These are phyloP conservation scores for Aleiodes leptofemur DNA, from an alignment of 2,888 invertebrate genomes.

Conservation along the genomic window DNA sequence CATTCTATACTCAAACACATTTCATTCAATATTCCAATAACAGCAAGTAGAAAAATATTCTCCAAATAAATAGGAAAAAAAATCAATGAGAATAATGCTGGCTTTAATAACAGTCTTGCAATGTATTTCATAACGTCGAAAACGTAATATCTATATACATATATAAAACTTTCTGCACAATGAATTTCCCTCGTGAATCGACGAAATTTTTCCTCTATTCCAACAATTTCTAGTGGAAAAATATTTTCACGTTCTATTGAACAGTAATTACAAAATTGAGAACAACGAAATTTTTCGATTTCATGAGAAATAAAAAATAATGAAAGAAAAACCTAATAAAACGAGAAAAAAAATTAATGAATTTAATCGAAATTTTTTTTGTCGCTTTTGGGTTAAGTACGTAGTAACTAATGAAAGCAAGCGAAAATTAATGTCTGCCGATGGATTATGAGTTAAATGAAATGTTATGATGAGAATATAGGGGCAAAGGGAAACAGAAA, in stretches of 20 bases:
- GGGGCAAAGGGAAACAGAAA: background rate
- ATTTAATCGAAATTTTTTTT: background rate
- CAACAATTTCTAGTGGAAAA: background rate
- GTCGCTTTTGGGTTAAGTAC: too few species aligned
- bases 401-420: too few species aligned
- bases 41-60: too few species aligned
- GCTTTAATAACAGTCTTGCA: constrained; percentile 2
- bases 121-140: constrained; percentile 8
- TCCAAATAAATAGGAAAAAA: too few species aligned
- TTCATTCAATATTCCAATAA: background rate
- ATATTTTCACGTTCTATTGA: constrained; percentile 23
- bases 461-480: background rate
- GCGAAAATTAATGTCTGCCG: too few species aligned
- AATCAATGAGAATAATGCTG: background rate
- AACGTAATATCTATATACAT: background rate
- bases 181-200: constrained; percentile 18
- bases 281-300: background rate
- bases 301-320: background rate
- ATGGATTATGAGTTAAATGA: background rate
- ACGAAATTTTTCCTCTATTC: background rate
- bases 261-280: constrained; percentile 7
- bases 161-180: background rate
- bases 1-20: background rate
- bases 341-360: background rate
- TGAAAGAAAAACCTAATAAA: background rate